These are phyloP conservation scores for Pelobates fuscus DNA, from an alignment of 2,113 vertebrate species.

Conservation along the genomic window DNA sequence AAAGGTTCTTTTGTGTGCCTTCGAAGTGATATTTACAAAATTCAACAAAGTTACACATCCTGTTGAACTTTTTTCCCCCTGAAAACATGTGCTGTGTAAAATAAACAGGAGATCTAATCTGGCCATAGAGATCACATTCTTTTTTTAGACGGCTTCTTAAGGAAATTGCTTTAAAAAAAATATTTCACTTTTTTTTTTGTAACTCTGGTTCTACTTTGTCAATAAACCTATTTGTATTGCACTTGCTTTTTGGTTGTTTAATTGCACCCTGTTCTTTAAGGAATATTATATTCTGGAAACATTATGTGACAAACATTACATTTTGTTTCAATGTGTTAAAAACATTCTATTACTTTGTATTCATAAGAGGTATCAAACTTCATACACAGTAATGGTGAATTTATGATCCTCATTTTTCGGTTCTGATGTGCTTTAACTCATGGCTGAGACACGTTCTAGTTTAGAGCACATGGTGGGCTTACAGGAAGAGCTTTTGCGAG, in stretches of 20 bases:
- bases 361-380: too few relatives aligned
- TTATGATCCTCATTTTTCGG: too few relatives aligned
- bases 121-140: constrained; percentile 19
- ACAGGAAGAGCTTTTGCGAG: too few relatives aligned
- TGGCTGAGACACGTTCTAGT: too few relatives aligned
- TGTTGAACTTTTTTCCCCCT: constrained; percentile 44
- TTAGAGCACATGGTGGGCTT: too few relatives aligned
- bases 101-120: constrained; percentile 45
- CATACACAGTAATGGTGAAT: too few relatives aligned
- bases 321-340: too few relatives aligned
- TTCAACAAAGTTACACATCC: constrained; percentile 31
- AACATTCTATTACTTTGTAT: too few relatives aligned
- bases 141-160: constrained; percentile 13
- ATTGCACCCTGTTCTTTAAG: background rate
- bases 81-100: constrained; percentile 40
- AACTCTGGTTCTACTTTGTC: background rate
- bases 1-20: constrained; percentile 36
- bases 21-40: constrained; percentile 34
- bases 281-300: too few relatives aligned
- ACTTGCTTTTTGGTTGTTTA: background rate
- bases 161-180: constrained; percentile 19
- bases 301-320: too few relatives aligned
- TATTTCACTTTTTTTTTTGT: constrained; percentile 6
- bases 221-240: background rate
- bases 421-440: too few relatives aligned